A percentile compares a stretch with the other conserved stretches of the same genome.
Conservation (phyloP, 2,888 invertebrate genomes). For the Pristionchus exspectatus region DNA sequence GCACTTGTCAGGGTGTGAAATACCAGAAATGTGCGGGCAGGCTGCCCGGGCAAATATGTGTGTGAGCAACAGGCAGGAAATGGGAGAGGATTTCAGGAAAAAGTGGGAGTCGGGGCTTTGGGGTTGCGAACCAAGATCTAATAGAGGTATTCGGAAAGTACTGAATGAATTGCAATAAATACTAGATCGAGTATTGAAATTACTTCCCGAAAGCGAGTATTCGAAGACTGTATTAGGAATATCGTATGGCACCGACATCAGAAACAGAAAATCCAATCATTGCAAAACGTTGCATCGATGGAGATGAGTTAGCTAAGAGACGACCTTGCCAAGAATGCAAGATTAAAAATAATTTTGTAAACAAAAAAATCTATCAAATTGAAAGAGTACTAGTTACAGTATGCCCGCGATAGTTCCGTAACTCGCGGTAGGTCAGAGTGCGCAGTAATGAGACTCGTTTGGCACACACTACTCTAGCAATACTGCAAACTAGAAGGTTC, state of each 20-base stretch:
- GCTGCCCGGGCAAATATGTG: conserved; percentile 4
- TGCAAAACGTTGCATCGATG: too few relatives aligned
- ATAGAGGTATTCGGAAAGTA: neutral
- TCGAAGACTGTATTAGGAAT: too few relatives aligned
- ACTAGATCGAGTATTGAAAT: too few relatives aligned
- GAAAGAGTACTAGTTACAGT: neutral
- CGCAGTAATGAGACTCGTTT: conserved; percentile 41
- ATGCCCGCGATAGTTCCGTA: neutral
- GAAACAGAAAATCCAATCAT: too few relatives aligned
- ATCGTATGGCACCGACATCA: too few relatives aligned
- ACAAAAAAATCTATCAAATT: too few relatives aligned
- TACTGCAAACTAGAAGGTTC: conserved; percentile 42
- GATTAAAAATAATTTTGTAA: neutral
- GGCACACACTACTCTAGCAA: neutral
- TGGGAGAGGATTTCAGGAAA: neutral
- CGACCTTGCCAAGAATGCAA: too few relatives aligned
- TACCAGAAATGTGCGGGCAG: neutral
- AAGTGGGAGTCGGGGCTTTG: too few relatives aligned
- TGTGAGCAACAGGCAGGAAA: neutral
- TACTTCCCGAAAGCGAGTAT: too few relatives aligned
- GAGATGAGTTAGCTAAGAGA: too few relatives aligned
- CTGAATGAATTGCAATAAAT: too few relatives aligned
- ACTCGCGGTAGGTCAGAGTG: conserved; percentile 27
- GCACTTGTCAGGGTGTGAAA: conserved; percentile 2
- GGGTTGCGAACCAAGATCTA: neutral